Percentiles rank a stretch among this genome's conserved stretches.
phyloP scores from a whole-genome alignment of 2,113 vertebrate genomes.

The Nothobranchius furzeri region DNA sequence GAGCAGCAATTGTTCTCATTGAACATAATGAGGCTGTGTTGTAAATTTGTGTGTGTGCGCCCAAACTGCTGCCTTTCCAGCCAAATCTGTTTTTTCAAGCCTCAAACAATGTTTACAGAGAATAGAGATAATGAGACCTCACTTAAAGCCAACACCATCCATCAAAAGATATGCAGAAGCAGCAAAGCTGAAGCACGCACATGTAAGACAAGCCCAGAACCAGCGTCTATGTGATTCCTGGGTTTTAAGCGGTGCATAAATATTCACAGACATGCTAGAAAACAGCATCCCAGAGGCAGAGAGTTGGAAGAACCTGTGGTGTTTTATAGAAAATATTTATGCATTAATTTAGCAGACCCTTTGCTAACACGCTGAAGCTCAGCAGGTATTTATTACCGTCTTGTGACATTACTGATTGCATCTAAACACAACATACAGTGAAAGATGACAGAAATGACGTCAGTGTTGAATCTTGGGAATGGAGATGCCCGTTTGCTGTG shows the following conservation, averaged over 20 bases:
- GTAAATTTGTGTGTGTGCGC: neutral
- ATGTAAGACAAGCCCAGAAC: neutral
- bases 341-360: no score
- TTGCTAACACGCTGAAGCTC: no score
- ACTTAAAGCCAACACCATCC: neutral
- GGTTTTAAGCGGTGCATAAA: neutral
- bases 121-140: neutral
- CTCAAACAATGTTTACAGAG: neutral
- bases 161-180: neutral
- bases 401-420: neutral
- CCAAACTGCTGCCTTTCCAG: constrained; percentile 26
- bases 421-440: neutral
- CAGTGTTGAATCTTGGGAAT: neutral
- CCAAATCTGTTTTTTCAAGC: constrained; percentile 19
- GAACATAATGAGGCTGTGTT: constrained; percentile 24
- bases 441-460: neutral
- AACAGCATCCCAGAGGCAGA: neutral
- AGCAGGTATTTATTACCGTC: no score
- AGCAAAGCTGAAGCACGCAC: neutral
- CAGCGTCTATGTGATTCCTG: neutral
- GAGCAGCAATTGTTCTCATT: constrained; percentile 11
- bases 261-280: neutral
- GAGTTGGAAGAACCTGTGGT: no score
- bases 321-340: no score
- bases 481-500: neutral